phyloP scores from a whole-genome alignment of 1,140 invertebrate genomes.

The Phthorimaea operculella region DNA sequence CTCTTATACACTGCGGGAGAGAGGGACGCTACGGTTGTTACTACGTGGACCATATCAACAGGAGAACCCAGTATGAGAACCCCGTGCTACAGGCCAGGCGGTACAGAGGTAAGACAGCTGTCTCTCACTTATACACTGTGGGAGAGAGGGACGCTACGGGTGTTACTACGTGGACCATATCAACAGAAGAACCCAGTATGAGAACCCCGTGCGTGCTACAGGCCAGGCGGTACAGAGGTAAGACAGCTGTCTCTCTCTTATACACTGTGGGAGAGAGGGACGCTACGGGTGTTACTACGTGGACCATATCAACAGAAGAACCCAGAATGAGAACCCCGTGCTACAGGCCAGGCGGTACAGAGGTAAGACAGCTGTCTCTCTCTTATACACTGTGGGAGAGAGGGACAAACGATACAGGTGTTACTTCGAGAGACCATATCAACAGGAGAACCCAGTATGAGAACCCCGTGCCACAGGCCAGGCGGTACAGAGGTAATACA shows the following conservation, averaged over 20 bases:
- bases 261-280: slow-evolving; percentile 78
- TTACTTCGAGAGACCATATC: slow-evolving; percentile 99
- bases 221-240: slow-evolving; percentile 77
- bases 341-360: slow-evolving; percentile 82
- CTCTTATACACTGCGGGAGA: too few relatives aligned
- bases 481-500: slow-evolving; percentile 72
- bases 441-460: slow-evolving; percentile 98
- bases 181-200: slow-evolving; percentile 97
- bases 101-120: slow-evolving; percentile 89
- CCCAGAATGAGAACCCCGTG: slow-evolving; percentile 98
- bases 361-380: slow-evolving; percentile 44
- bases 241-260: slow-evolving; percentile 12
- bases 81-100: too few relatives aligned
- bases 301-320: slow-evolving; percentile 97
- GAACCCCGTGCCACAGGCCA: slow-evolving; percentile 93
- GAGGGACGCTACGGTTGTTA: too few relatives aligned
- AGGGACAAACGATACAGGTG: slow-evolving; percentile 97
- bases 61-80: too few relatives aligned
- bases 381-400: slow-evolving; percentile 68
- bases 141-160: too few relatives aligned
- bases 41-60: too few relatives aligned
- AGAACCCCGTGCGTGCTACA: slow-evolving; percentile 95
- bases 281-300: slow-evolving; percentile 99
- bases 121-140: slow-evolving; percentile 89
- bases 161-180: slow-evolving; percentile 99